phyloP scores from a whole-genome alignment of 2,797 vertebrate species.

The Melopsittacus undulatus region DNA sequence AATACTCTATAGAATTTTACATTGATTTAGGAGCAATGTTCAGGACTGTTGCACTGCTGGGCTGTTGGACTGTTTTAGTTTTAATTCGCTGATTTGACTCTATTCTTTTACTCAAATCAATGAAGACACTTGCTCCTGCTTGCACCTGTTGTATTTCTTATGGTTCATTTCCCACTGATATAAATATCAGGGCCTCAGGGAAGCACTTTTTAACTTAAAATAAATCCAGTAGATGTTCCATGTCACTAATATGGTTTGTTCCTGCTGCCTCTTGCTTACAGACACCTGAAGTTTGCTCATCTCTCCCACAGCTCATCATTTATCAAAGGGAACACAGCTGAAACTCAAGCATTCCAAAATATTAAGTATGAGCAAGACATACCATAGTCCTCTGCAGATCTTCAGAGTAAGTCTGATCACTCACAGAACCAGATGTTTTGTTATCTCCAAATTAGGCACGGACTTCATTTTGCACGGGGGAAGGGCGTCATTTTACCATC shows the following conservation, averaged over 20 bases:
- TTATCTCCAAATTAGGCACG: slow-evolving; percentile 67
- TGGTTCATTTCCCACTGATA: slow-evolving; percentile 16
- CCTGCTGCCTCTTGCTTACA: slow-evolving; percentile 16
- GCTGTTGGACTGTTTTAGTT: not conserved
- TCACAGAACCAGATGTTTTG: slow-evolving; percentile 64
- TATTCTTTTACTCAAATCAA: not conserved
- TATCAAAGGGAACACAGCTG: slow-evolving; percentile 49
- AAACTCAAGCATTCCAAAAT: slow-evolving; percentile 55
- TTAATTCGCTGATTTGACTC: not conserved
- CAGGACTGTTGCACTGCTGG: not conserved
- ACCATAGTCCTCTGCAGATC: slow-evolving; percentile 44
- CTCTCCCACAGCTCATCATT: slow-evolving; percentile 22
- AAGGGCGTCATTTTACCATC: slow-evolving; percentile 65
- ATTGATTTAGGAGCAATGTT: not conserved
- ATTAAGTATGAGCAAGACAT: slow-evolving; percentile 57
- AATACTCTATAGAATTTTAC: not conserved
- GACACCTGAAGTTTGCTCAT: slow-evolving; percentile 52
- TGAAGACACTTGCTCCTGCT: not conserved
- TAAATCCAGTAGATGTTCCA: not conserved
- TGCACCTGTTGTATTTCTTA: slow-evolving; percentile 32
- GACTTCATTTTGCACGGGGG: slow-evolving; percentile 42
- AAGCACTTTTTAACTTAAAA: slow-evolving; percentile 32
- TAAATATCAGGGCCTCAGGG: slow-evolving; percentile 15
- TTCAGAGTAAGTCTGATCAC: slow-evolving; percentile 45
- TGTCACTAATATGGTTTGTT: slow-evolving; percentile 20